phyloP scores from a whole-genome alignment of 1,140 invertebrate genomes.

The Pinna nobilis region DNA sequence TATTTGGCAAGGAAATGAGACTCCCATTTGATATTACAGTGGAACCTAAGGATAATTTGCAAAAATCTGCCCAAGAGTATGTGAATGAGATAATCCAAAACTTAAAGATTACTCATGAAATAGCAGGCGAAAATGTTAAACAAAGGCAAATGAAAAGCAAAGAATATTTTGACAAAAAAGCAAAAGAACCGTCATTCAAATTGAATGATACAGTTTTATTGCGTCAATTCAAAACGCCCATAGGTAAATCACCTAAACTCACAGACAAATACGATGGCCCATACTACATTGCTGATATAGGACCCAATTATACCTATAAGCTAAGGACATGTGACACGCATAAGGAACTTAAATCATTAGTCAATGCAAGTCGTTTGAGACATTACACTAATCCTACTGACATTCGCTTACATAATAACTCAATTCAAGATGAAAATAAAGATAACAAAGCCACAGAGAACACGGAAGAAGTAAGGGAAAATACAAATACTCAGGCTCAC shows the following conservation, averaged over 20 bases:
- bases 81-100: slow-evolving; percentile 13
- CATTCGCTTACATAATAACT: background rate
- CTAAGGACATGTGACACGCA: background rate
- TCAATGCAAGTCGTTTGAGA: slow-evolving; percentile 16
- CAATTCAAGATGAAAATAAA: background rate
- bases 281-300: slow-evolving; percentile 6
- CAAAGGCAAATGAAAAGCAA: slow-evolving; percentile 5
- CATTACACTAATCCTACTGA: background rate
- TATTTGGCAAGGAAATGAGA: slow-evolving; percentile 41
- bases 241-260: slow-evolving; percentile 14
- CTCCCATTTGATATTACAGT: slow-evolving; percentile 29
- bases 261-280: slow-evolving; percentile 18
- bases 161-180: slow-evolving; percentile 9
- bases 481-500: background rate
- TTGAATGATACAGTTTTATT: slow-evolving; percentile 10
- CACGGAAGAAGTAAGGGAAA: background rate
- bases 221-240: background rate
- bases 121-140: slow-evolving; percentile 23
- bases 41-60: slow-evolving; percentile 25
- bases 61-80: slow-evolving; percentile 20
- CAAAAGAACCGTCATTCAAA: slow-evolving; percentile 9
- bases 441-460: background rate
- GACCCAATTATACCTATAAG: slow-evolving; percentile 18
- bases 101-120: slow-evolving; percentile 32
- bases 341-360: background rate